Percentiles rank a stretch among this genome's conserved stretches.
Conservation (phyloP, 2,797 vertebrate species). For the Notolabrus celidotus region DNA sequence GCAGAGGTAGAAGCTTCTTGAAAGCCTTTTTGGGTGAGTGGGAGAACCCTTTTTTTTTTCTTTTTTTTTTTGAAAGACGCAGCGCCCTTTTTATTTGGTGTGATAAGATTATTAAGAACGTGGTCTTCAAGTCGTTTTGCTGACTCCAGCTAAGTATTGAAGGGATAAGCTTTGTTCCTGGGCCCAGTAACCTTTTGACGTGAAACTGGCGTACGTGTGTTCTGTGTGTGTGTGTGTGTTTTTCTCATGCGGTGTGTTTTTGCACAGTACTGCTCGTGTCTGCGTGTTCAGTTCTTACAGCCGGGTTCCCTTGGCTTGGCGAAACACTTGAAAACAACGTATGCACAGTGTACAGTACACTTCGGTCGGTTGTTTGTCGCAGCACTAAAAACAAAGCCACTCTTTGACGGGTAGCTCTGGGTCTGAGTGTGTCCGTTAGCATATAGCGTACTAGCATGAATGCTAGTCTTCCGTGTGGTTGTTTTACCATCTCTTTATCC, state of each 20-base stretch:
- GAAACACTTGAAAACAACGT: conserved; percentile 91
- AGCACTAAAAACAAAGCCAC: conserved; percentile 87
- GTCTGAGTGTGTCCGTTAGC: conserved; percentile 58
- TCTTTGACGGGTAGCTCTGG: conserved; percentile 75
- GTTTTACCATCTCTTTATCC: conserved; percentile 92
- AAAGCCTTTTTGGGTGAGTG: conserved; percentile 99
- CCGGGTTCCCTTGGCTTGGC: conserved; percentile 92
- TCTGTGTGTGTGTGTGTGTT: conserved; percentile 37
- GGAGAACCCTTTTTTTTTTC: conserved; percentile 91
- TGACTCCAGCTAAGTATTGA: conserved; percentile 94
- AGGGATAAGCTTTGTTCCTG: conserved; percentile 94
- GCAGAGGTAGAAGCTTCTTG: conserved; percentile 99
- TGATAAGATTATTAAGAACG: conserved; percentile 93
- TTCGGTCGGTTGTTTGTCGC: conserved; percentile 89
- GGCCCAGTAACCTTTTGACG: conserved; percentile 86
- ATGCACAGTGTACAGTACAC: conserved; percentile 90
- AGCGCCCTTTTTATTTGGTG: conserved; percentile 97
- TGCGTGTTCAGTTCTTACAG: conserved; percentile 90
- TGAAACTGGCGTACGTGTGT: conserved; percentile 82
- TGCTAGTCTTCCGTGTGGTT: conserved; percentile 65
- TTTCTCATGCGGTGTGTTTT: conserved; percentile 68
- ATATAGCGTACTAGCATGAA: neutral
- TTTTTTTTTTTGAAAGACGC: conserved; percentile 87
- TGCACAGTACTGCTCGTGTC: conserved; percentile 69
- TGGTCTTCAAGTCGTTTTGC: conserved; percentile 94